Evolutionary conservation across 1,140 invertebrate species (phyloP).

Genomic region (Rhynchophorus ferrugineus): DNA sequence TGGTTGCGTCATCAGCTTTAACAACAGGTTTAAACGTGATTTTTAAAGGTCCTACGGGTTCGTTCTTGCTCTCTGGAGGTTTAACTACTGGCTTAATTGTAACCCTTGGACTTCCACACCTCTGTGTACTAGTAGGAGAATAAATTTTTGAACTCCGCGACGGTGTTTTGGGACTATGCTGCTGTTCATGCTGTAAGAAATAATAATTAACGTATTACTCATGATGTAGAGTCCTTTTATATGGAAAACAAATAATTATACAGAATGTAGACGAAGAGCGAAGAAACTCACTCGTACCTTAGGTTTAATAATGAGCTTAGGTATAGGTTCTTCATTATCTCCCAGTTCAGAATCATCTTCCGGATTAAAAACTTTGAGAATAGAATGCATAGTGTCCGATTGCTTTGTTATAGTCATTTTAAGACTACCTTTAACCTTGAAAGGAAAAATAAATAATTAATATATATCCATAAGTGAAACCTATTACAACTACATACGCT

Average conservation of each 20-base stretch:
- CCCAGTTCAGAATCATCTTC: slow-evolving; percentile 19
- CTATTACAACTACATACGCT: no score
- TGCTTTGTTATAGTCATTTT: slow-evolving; percentile 39
- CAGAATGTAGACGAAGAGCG: no score
- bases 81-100: slow-evolving; percentile 39
- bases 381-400: slow-evolving; percentile 36
- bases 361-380: slow-evolving; percentile 36
- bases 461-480: no score
- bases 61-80: slow-evolving; percentile 23
- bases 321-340: slow-evolving; percentile 27
- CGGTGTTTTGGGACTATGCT: slow-evolving; percentile 33
- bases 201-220: background rate
- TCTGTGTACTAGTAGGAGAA: slow-evolving; percentile 23
- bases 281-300: slow-evolving; percentile 30
- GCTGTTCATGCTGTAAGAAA: slow-evolving; percentile 18
- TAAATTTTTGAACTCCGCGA: slow-evolving; percentile 24
- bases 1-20: slow-evolving; percentile 29
- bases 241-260: no score
- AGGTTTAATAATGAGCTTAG: slow-evolving; percentile 37
- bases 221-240: no score
- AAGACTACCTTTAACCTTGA: slow-evolving; percentile 27
- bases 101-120: slow-evolving; percentile 33
- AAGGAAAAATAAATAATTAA: background rate
- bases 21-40: slow-evolving; percentile 36
- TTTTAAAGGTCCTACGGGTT: slow-evolving; percentile 30